These are phyloP conservation scores for Margaritifera margaritifera DNA, from an alignment of 2,888 invertebrate species.

Conservation along the genomic window DNA sequence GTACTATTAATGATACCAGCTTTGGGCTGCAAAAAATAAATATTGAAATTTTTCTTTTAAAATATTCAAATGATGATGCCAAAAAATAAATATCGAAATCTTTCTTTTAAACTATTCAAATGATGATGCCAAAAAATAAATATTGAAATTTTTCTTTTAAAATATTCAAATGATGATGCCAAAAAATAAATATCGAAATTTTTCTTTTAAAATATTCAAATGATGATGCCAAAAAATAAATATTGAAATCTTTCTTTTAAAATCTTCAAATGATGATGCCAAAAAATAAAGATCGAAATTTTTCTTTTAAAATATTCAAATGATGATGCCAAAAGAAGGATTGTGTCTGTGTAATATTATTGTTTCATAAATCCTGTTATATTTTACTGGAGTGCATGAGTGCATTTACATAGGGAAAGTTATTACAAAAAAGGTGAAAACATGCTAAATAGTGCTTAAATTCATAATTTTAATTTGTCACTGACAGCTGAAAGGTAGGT, in stretches of 20 bases:
- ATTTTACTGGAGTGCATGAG: background rate
- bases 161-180: background rate
- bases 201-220: background rate
- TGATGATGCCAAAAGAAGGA: background rate
- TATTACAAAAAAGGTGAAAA: too few species aligned
- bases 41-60: background rate
- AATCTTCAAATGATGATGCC: background rate
- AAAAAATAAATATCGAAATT: slow-evolving; percentile 4
- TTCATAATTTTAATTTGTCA: too few species aligned
- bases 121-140: slow-evolving; percentile 4
- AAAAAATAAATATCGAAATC: slow-evolving; percentile 4
- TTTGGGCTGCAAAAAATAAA: slow-evolving; percentile 34
- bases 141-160: background rate
- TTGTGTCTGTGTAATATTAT: background rate
- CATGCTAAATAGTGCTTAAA: too few species aligned
- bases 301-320: background rate
- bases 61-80: background rate
- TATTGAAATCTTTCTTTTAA: background rate
- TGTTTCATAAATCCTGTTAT: background rate
- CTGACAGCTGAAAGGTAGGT: too few species aligned
- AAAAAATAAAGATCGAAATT: slow-evolving; percentile 4
- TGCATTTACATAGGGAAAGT: background rate
- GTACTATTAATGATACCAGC: slow-evolving; percentile 29
- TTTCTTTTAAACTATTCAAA: background rate
- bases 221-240: slow-evolving; percentile 4